Evolutionary conservation across 2,113 vertebrate species (phyloP), one percentile per base, ranked within the genome.

Genomic region (Excalfactoria chinensis): DNA sequence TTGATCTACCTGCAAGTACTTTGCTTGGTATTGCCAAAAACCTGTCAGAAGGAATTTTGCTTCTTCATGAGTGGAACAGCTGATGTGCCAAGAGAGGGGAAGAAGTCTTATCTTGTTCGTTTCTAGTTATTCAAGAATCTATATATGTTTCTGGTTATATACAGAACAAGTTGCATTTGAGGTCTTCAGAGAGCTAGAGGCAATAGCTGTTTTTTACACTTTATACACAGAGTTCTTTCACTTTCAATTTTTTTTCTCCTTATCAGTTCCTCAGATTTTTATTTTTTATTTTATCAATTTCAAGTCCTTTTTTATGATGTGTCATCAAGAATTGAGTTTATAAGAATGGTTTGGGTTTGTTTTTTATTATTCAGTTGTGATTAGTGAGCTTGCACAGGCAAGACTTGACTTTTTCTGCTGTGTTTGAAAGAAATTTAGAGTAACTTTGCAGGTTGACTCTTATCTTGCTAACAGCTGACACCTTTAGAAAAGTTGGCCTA

Each of bases 61-160:
- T 25, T 49, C 23, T 25, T 25, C 7, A 8, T 49, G 48, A 49
- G 48, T 1, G 51, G 26, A 71, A 75, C 79, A 78, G 28, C 30
- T 30, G 16, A 14, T 68, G 41, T 11, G 13, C 4, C 0, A 0
- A 55, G 1, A 18, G 8, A 48, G 10, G 6, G 8, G 30, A 5
- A 12, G 7, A 80, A 51, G 3, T 23, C 34, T 76, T 8, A 48
- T 58, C 3, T 34, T 26, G 34, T 75, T 64, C 4, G 43, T 86
- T 74, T 44, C 13, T 62, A 84, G 32, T 34, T 22, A 25, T 66
- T 46, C 25, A 35, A 48, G 44, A 84, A 35, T 62, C n/a, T 14
- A 4, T 69, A 6, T 66, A 70, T 89, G 1, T 25, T 73, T 84
- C 30, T 32, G 20, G 3, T 37, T 73, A 22, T 8, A 21, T 22